These are phyloP conservation scores for Aradophagus sp. DNA, from an alignment of 1,140 invertebrate species.

Conservation along the genomic window DNA sequence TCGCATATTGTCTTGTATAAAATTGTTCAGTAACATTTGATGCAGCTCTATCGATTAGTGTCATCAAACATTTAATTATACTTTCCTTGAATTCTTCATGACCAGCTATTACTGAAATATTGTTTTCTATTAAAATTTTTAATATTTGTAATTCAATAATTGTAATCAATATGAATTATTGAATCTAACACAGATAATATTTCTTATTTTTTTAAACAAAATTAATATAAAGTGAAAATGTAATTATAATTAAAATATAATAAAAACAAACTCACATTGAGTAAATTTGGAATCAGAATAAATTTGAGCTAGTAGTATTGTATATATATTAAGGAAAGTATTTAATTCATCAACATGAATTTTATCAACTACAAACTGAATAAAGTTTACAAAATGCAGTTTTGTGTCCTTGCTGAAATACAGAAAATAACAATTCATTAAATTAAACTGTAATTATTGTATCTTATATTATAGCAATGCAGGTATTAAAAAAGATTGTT, in stretches of 20 bases:
- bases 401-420: constrained; percentile 70
- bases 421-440: too few relatives aligned
- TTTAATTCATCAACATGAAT: constrained; percentile 70
- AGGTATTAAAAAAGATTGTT: too few relatives aligned
- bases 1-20: constrained; percentile 74
- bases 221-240: too few relatives aligned
- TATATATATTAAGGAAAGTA: constrained; percentile 73
- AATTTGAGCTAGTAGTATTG: constrained; percentile 71
- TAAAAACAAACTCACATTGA: too few relatives aligned
- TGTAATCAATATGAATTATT: too few relatives aligned
- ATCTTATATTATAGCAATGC: too few relatives aligned
- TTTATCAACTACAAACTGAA: constrained; percentile 70
- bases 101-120: constrained; percentile 62
- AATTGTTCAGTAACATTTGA: constrained; percentile 72
- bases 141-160: too few relatives aligned
- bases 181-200: too few relatives aligned
- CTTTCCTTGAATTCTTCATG: constrained; percentile 79
- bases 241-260: constrained; percentile 1
- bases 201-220: background rate
- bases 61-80: constrained; percentile 75
- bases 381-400: constrained; percentile 70
- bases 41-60: constrained; percentile 72
- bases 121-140: too few relatives aligned
- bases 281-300: constrained; percentile 72
- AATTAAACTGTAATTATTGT: too few relatives aligned